Evolutionary conservation across 2,888 invertebrate species (phyloP).

Genomic region (Actias luna): DNA sequence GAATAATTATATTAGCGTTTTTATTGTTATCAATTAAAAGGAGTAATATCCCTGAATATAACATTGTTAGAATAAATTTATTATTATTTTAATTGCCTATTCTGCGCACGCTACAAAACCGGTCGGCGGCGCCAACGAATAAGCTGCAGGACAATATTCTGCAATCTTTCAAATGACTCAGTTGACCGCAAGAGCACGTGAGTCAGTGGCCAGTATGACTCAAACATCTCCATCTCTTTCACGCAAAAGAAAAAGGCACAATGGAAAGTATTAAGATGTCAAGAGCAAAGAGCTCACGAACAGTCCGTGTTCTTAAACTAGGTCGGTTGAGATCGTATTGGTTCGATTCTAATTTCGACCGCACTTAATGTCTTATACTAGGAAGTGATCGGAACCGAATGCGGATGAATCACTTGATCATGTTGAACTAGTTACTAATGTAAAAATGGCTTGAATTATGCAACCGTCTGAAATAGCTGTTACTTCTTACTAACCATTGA

Average conservation of each 20-base stretch:
- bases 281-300: constrained; percentile 20
- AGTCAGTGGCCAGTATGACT: constrained; percentile 54
- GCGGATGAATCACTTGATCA: constrained; percentile 14
- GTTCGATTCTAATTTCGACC: constrained; percentile 41
- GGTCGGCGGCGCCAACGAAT: constrained; percentile 52
- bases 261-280: constrained; percentile 27
- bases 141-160: constrained; percentile 37
- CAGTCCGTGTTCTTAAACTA: constrained; percentile 30
- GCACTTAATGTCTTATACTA: constrained; percentile 34
- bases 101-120: constrained; percentile 24
- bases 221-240: constrained; percentile 39
- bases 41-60: background rate
- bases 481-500: background rate
- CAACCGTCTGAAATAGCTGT: constrained; percentile 28
- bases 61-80: background rate
- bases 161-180: constrained; percentile 39
- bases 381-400: constrained; percentile 35
- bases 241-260: constrained; percentile 23
- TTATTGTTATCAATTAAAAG: background rate
- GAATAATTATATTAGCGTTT: background rate
- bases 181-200: constrained; percentile 23
- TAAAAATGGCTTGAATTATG: constrained; percentile 29
- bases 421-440: background rate
- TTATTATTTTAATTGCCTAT: background rate
- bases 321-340: constrained; percentile 41